phyloP scores from a whole-genome alignment of 2,888 invertebrate species.

The Drosophila aldrichi region DNA sequence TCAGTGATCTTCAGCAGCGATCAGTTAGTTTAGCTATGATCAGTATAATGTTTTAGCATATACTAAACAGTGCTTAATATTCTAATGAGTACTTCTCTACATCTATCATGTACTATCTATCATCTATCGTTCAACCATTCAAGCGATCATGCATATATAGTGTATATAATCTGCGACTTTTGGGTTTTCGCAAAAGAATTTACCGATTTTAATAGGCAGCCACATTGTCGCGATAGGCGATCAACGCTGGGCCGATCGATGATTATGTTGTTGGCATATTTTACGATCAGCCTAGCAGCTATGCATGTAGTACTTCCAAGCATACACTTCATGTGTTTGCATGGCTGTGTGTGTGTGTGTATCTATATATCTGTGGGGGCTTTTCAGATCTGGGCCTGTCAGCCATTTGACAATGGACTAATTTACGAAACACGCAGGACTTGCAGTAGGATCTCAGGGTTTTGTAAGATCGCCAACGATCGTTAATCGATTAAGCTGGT shows the following conservation, averaged over 20 bases:
- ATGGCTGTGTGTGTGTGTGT: slow-evolving; percentile 33
- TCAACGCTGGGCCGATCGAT: slow-evolving; percentile 50
- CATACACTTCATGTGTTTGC: background rate
- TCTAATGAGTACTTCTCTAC: too few relatives aligned
- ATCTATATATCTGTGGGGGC: slow-evolving; percentile 10
- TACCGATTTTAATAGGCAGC: slow-evolving; percentile 61
- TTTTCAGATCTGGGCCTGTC: slow-evolving; percentile 34
- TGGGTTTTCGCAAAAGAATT: background rate
- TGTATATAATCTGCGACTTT: slow-evolving; percentile 33
- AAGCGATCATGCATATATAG: slow-evolving; percentile 8
- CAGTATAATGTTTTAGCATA: too few relatives aligned
- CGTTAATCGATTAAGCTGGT: slow-evolving; percentile 81
- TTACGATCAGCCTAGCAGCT: slow-evolving; percentile 68
- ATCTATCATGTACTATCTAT: too few relatives aligned
- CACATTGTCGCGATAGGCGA: slow-evolving; percentile 58
- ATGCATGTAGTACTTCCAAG: slow-evolving; percentile 31
- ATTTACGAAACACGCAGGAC: slow-evolving; percentile 76
- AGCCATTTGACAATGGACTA: slow-evolving; percentile 72
- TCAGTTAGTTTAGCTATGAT: background rate
- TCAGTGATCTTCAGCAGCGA: too few relatives aligned
- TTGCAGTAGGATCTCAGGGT: slow-evolving; percentile 13
- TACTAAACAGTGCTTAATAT: background rate
- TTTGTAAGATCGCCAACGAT: slow-evolving; percentile 28
- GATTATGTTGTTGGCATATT: slow-evolving; percentile 76
- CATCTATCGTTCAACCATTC: background rate